Evolutionary conservation across 2,888 invertebrate genomes (phyloP).

Genomic region (Caenorhabditis panamensis): DNA sequence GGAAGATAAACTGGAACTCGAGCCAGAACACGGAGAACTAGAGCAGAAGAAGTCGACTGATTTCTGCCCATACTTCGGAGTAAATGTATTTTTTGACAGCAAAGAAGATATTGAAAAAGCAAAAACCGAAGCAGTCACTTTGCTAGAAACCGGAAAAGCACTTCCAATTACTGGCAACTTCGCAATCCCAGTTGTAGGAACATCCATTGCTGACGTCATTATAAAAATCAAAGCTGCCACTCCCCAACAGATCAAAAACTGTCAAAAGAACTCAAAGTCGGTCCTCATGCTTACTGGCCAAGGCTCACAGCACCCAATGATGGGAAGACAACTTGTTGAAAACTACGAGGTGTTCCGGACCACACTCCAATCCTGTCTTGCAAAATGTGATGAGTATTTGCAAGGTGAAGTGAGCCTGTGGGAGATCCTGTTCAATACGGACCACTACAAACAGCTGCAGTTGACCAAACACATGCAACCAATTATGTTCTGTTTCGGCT

Average conservation of each 20-base stretch:
- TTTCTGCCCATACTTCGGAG: conserved; percentile 50
- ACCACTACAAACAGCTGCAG: conserved; percentile 55
- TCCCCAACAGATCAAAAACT: conserved; percentile 13
- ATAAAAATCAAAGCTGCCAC: conserved; percentile 31
- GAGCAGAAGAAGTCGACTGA: conserved; percentile 16
- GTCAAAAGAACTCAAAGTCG: conserved; percentile 40
- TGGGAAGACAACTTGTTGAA: conserved; percentile 70
- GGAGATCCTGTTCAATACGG: conserved; percentile 62
- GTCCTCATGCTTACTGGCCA: conserved; percentile 73
- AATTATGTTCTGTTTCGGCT: conserved; percentile 70
- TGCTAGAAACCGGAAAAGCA: conserved; percentile 17
- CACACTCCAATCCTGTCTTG: conserved; percentile 49
- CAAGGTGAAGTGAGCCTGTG: conserved; percentile 47
- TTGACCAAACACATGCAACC: conserved; percentile 69
- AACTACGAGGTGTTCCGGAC: conserved; percentile 63
- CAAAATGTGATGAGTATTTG: conserved; percentile 50
- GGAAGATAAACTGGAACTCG: neutral
- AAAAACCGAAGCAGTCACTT: conserved; percentile 21
- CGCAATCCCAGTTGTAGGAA: conserved; percentile 47
- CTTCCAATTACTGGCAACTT: conserved; percentile 41
- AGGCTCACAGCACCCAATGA: conserved; percentile 72
- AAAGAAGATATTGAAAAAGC: conserved; percentile 35
- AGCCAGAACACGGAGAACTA: no score
- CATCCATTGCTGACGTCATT: conserved; percentile 42
- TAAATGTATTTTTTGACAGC: conserved; percentile 62